Base-by-base conservation (phyloP, 2,888 invertebrate species). In the Margaritifera margaritifera region DNA sequence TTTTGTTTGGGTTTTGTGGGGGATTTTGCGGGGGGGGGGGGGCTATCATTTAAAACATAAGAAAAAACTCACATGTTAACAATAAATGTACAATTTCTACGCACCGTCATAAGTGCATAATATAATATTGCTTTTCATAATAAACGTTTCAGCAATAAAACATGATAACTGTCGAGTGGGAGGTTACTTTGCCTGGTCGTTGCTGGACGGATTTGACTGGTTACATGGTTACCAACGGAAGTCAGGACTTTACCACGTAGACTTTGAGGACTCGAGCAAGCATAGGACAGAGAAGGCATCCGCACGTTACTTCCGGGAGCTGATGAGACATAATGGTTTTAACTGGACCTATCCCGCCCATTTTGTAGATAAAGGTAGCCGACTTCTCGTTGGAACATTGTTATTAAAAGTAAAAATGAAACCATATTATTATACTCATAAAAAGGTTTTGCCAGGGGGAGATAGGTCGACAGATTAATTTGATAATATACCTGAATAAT, bases 141-240 rank as follows among this genome's bases (percentile, higher is more conserved):
- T 51, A 53, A 1, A 22, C 24, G 22, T 75, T 67, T 1, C 62
- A 82, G 83, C 82, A 11, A 77, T 78, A 5, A 68, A 58, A 11
- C 1, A 65, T 15, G 85, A 86, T 64, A 84, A 84, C 0, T 84
- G 84, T 57, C 84, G 87, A 42, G 84, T 90, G 6, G 85, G 83
- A 24, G 94, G 93, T 0, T 96, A 95, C 83, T 92, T 94, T 0
- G 92, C 93, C 66, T 95, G 95, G 94, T 94, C 94, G 79, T 89
- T 96, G 22, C 91, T 95, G 89, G 95, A 96, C 84, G 94, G 94
- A 85, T 95, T 94, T 88, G 95, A 96, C 87, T 96, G 95, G 95
- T 91, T 91, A 68, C 91, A 92, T 54, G 96, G 96, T 27, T 95
- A 92, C 86, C 92, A 93, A 92, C 93, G 83, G 50, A 83, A 84